These are phyloP conservation scores for Chaetodon auriga DNA, from an alignment of 2,113 vertebrate genomes.

Conservation along the genomic window DNA sequence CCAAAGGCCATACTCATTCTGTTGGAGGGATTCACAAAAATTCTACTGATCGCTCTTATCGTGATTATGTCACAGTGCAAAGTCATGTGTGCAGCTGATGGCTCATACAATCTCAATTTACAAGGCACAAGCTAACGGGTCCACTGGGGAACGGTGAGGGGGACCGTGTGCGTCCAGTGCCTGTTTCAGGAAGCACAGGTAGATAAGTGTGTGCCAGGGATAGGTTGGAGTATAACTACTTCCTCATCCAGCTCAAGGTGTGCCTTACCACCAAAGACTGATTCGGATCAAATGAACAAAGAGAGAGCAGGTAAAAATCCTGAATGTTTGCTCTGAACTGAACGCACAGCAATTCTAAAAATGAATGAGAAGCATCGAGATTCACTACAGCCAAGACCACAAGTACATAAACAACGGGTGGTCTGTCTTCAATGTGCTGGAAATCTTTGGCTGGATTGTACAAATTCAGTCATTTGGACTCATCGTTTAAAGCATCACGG, in stretches of 20 bases:
- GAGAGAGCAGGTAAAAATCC: not conserved
- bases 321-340: not conserved
- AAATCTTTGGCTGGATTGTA: conserved; percentile 37
- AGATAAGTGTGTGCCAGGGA: not conserved
- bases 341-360: not conserved
- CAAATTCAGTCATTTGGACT: not conserved
- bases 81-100: conserved; percentile 65
- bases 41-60: conserved; percentile 3
- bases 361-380: not conserved
- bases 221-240: not conserved
- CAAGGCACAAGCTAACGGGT: conserved; percentile 73
- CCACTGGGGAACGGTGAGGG: not conserved
- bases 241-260: not conserved
- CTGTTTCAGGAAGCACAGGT: not conserved
- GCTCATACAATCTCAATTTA: conserved; percentile 68
- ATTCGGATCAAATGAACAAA: not conserved
- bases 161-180: not conserved
- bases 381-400: not conserved
- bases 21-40: conserved; percentile 17
- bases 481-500: conserved; percentile 3
- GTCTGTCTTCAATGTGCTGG: not conserved
- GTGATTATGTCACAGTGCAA: conserved; percentile 75
- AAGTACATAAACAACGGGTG: not conserved
- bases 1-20: conserved; percentile 21
- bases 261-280: not conserved